These are phyloP conservation scores for Camponotus floridanus DNA, from an alignment of 1,140 invertebrate species.

Conservation along the genomic window DNA sequence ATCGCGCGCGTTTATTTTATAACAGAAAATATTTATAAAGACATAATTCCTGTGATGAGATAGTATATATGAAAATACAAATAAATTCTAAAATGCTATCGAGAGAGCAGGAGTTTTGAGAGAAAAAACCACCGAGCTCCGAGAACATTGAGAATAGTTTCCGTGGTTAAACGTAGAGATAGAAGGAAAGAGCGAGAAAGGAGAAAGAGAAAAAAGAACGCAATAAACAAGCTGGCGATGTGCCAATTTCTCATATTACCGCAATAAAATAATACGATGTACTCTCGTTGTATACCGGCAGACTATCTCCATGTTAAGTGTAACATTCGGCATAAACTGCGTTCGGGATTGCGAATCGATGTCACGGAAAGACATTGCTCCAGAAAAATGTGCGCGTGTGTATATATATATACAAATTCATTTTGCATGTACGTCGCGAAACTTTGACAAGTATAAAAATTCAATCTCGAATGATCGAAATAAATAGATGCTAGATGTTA, in stretches of 20 bases:
- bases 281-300: neutral
- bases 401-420: neutral
- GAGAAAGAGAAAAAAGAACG: neutral
- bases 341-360: neutral
- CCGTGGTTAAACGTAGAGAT: no score
- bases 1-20: no score
- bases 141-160: neutral
- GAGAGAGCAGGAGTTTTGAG: neutral
- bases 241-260: slow-evolving; percentile 47
- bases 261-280: slow-evolving; percentile 38
- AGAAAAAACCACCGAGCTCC: neutral
- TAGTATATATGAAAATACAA: neutral
- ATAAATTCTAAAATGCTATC: neutral
- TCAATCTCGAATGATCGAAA: neutral
- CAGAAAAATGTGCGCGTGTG: neutral
- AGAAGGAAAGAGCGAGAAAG: neutral
- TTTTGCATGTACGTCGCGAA: neutral
- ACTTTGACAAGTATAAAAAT: slow-evolving; percentile 8
- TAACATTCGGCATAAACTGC: slow-evolving; percentile 15
- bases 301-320: slow-evolving; percentile 40
- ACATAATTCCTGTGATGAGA: neutral
- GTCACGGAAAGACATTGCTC: neutral
- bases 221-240: slow-evolving; percentile 47
- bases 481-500: slow-evolving; percentile 9
- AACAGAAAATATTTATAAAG: neutral